Conservation (phyloP, 1,140 invertebrate genomes). For the Zaprionus tsacasi region DNA sequence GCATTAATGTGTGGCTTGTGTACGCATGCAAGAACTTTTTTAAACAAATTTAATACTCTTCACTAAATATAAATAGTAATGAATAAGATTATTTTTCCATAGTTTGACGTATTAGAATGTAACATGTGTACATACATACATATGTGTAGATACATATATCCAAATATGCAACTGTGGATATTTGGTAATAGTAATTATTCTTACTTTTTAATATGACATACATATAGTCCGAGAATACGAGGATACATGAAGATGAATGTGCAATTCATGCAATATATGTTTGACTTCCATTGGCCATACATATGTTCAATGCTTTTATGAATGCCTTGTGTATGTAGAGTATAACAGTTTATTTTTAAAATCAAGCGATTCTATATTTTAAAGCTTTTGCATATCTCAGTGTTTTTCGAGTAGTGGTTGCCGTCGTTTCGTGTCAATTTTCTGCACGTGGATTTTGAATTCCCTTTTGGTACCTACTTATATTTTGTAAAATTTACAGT, state of each 20-base stretch:
- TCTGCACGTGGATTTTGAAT: conserved; percentile 66
- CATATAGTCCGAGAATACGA: not conserved
- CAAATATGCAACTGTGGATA: not conserved
- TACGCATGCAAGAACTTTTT: not conserved
- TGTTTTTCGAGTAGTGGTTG: conserved; percentile 79
- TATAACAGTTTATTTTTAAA: conserved; percentile 80
- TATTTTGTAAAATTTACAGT: conserved; percentile 9
- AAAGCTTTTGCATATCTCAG: conserved; percentile 80
- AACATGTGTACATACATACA: not conserved
- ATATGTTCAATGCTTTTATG: conserved; percentile 62
- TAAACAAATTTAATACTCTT: not conserved
- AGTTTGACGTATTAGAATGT: not conserved
- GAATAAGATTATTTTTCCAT: not conserved
- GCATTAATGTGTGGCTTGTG: not conserved
- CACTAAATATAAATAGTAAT: conserved; percentile 3
- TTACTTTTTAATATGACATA: not conserved
- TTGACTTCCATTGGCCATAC: conserved; percentile 30
- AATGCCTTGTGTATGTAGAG: conserved; percentile 65
- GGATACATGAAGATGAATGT: conserved; percentile 14
- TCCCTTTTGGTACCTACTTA: conserved; percentile 56
- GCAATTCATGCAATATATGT: conserved; percentile 51
- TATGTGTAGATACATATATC: not conserved
- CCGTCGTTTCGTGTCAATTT: conserved; percentile 78
- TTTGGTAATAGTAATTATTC: not conserved
- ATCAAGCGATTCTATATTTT: conserved; percentile 65